Conservation (phyloP, 2,888 invertebrate genomes). For the Andrena chrysosceles region DNA sequence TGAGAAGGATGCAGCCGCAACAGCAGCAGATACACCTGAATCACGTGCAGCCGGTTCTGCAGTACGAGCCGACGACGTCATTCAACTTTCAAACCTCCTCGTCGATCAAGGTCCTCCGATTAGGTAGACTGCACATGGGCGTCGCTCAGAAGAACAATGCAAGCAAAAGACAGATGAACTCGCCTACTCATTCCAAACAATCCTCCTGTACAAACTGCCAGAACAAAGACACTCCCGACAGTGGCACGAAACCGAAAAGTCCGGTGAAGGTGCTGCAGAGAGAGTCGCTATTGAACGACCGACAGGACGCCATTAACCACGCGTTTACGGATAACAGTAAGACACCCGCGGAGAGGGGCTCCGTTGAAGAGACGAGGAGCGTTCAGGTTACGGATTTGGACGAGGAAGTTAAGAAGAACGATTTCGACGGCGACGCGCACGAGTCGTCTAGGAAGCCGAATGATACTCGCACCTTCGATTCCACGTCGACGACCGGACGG, state of each 20-base stretch:
- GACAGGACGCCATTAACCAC: conserved; percentile 56
- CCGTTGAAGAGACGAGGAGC: conserved; percentile 57
- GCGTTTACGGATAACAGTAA: conserved; percentile 47
- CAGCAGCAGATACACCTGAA: conserved; percentile 69
- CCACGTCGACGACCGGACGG: conserved; percentile 14
- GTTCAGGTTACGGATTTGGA: conserved; percentile 75
- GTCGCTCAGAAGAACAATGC: conserved; percentile 73
- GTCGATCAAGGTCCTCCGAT: conserved; percentile 62
- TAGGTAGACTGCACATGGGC: conserved; percentile 71
- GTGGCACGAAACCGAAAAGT: conserved; percentile 71
- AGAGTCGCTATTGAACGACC: conserved; percentile 53
- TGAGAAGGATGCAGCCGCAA: conserved; percentile 69
- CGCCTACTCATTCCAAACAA: conserved; percentile 71
- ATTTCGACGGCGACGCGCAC: conserved; percentile 13
- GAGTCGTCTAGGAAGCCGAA: conserved; percentile 45
- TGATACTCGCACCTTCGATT: conserved; percentile 22
- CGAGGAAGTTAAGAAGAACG: conserved; percentile 67
- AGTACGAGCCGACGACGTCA: conserved; percentile 60
- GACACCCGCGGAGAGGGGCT: conserved; percentile 31
- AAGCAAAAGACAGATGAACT: conserved; percentile 72
- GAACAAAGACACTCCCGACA: conserved; percentile 65
- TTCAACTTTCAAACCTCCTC: conserved; percentile 58
- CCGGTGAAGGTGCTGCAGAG: conserved; percentile 75
- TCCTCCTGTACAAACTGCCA: conserved; percentile 61
- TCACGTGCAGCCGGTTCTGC: conserved; percentile 67